Base-by-base conservation (phyloP, 2,113 vertebrate species). In the Alligator sinensis region DNA sequence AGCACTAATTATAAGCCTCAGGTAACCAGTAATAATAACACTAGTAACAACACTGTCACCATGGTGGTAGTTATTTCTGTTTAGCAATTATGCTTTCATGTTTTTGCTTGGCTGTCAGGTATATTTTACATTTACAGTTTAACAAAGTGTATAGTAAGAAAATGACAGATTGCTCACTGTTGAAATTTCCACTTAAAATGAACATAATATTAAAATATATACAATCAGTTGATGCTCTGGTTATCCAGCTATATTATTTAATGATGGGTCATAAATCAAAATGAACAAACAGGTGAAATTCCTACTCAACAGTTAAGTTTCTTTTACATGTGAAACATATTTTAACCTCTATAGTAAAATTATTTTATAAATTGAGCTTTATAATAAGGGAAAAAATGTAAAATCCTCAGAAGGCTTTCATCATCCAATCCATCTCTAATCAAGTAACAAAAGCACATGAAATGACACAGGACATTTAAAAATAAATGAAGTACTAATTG, bases 1-100 rank as follows among this genome's bases (percentile, higher is more conserved):
- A 79, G 6, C 6, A 22, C 10, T 78, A 93, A 94, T 82, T 87
- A 70, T 60, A 95, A 94, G 84, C 5, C 30, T 75, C 82, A 59
- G 66, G 78, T 90, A 62, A 24, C 64, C 4, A 63, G 13, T 54
- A 77, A 17, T 84, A 86, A 80, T 57, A 91, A 78, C 25, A 28
- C 28, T 63, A 5, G 28, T 21, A 30, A 11, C 38, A n/a, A 38
- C 57, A 38, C 19, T 54, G 8, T 76, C 59, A 79, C 27, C 11
- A 66, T 25, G 34, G 18, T 30, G 16, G 61, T 55, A 38, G 75
- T 59, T 81, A 77, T 78, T 89, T 86, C 86, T 11, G 66, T 94
- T 93, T 66, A 10, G 16, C 54, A 57, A 34, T 89, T 72, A 27
- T 2, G 19, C 11, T 74, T 88, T 93, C 75, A 55, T 24, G 22